Evolutionary conservation across 2,888 invertebrate species (phyloP).

Genomic region (Spodoptera littoralis): DNA sequence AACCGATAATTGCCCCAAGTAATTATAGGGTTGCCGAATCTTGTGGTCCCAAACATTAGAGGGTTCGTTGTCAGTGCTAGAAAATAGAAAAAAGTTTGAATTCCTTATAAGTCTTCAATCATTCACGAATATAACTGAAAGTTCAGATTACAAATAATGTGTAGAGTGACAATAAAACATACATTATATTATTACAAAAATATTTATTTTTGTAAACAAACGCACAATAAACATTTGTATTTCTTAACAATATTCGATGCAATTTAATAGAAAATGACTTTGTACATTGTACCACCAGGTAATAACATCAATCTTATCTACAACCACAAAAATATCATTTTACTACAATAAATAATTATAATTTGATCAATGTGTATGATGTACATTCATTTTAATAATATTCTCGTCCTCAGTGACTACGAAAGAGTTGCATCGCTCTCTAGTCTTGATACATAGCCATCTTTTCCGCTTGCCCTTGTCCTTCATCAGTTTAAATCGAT

Average conservation of each 20-base stretch:
- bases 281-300: no score
- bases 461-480: constrained; percentile 50
- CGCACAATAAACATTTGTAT: constrained; percentile 3
- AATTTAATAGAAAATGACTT: no score
- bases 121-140: no score
- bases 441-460: constrained; percentile 70
- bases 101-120: not conserved
- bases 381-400: constrained; percentile 58
- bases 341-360: not conserved
- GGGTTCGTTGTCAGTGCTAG: constrained; percentile 42
- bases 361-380: constrained; percentile 59
- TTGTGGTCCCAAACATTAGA: constrained; percentile 74
- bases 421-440: constrained; percentile 64
- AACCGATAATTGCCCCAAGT: constrained; percentile 82
- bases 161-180: not conserved
- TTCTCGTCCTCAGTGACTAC: constrained; percentile 61
- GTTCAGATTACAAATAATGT: no score
- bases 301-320: no score
- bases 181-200: constrained; percentile 4
- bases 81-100: constrained; percentile 25
- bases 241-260: constrained; percentile 2
- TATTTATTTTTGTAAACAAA: constrained; percentile 16
- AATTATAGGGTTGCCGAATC: constrained; percentile 79
- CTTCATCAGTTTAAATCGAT: constrained; percentile 66
- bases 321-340: not conserved